Conservation (phyloP, 2,888 invertebrate genomes). For the Augiades crinisus region DNA sequence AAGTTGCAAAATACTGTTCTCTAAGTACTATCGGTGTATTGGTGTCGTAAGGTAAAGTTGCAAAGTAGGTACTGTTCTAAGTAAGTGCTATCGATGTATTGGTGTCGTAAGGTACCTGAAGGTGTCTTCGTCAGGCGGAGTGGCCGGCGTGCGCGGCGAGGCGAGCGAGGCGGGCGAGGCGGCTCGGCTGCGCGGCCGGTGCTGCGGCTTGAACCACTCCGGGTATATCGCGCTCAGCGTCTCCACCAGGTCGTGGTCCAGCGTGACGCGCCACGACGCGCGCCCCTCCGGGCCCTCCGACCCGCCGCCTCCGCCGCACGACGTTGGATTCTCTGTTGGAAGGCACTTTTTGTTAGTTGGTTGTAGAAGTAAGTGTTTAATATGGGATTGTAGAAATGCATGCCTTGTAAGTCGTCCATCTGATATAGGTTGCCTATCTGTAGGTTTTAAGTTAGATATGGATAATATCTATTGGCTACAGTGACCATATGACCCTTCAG, state of each 20-base stretch:
- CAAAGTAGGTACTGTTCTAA: too few relatives aligned
- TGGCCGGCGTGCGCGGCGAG: conserved; percentile 48
- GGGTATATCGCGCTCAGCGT: conserved; percentile 96
- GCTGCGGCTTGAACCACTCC: conserved; percentile 91
- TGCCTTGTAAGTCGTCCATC: too few relatives aligned
- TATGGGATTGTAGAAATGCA: too few relatives aligned
- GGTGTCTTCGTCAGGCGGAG: conserved; percentile 67
- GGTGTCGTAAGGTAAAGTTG: too few relatives aligned
- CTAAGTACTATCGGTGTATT: too few relatives aligned
- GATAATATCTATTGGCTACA: too few relatives aligned
- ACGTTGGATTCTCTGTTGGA: conserved; percentile 86
- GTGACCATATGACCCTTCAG: too few relatives aligned
- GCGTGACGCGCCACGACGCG: conserved; percentile 94
- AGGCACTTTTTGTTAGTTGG: conserved; percentile 19
- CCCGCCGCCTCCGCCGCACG: conserved; percentile 87
- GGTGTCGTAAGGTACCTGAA: conserved; percentile 67
- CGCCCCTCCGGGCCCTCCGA: conserved; percentile 86
- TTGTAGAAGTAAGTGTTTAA: too few relatives aligned
- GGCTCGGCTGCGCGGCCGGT: conserved; percentile 65
- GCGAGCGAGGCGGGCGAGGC: conserved; percentile 62
- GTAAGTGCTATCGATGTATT: too few relatives aligned
- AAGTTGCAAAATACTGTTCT: too few relatives aligned
- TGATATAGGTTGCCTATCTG: too few relatives aligned
- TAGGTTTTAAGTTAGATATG: too few relatives aligned
- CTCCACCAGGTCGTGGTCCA: conserved; percentile 95